A percentile compares a stretch with the other conserved stretches of the same genome.
Conservation (phyloP, 2,888 invertebrate species). For the Dicranocentrus wangi region DNA sequence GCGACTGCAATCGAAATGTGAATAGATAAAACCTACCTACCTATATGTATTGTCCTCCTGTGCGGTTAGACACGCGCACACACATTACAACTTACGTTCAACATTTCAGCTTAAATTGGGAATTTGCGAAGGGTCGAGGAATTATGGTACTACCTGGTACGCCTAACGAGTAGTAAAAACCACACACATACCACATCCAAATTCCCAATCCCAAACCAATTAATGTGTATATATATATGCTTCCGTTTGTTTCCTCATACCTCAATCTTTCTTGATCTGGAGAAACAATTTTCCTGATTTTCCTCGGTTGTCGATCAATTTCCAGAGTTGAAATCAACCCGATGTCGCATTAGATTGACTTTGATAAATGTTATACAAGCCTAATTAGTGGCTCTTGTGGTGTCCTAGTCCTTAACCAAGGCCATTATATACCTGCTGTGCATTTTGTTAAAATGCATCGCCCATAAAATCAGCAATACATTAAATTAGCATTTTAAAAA, state of each 20-base stretch:
- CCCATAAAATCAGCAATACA: not conserved
- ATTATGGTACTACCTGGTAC: too few relatives aligned
- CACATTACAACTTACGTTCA: not conserved
- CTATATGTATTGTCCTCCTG: too few relatives aligned
- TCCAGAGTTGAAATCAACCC: too few relatives aligned
- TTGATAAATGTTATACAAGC: not conserved
- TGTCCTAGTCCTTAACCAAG: not conserved
- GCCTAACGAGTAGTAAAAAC: not conserved
- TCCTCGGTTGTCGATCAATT: too few relatives aligned
- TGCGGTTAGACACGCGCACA: not conserved
- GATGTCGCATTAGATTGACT: too few relatives aligned
- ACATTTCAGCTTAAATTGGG: not conserved
- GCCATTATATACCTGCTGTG: not conserved
- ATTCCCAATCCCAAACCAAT: not conserved
- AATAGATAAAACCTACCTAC: not conserved
- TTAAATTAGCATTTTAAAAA: not conserved
- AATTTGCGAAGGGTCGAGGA: too few relatives aligned
- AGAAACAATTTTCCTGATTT: too few relatives aligned
- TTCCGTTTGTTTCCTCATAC: too few relatives aligned
- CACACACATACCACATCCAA: not conserved
- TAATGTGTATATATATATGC: too few relatives aligned
- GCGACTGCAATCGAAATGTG: not conserved
- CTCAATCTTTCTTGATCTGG: too few relatives aligned
- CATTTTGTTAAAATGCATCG: not conserved
- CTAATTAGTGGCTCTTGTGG: not conserved